phyloP scores from a whole-genome alignment of 1,140 invertebrate species.

The Tetramorium parvispinum region DNA sequence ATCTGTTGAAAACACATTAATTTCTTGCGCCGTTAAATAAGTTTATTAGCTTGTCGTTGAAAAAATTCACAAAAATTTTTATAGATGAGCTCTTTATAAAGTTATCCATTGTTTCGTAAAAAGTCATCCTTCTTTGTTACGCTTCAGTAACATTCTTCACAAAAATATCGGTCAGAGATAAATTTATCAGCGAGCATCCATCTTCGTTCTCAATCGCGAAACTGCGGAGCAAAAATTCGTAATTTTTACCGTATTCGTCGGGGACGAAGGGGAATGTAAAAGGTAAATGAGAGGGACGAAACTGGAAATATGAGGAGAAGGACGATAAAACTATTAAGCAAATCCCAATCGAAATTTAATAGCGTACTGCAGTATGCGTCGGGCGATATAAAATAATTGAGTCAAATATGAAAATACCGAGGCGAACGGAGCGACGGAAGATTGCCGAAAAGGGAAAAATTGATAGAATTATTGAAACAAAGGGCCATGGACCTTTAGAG shows the following conservation, averaged over 20 bases:
- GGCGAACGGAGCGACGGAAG: conserved; percentile 7
- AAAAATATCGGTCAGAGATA: conserved; percentile 48
- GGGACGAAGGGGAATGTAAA: background rate
- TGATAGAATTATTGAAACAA: conserved; percentile 76
- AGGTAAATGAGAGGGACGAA: conserved; percentile 38
- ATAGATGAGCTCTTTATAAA: conserved; percentile 16
- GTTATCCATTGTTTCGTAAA: conserved; percentile 28
- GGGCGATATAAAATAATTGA: conserved; percentile 45
- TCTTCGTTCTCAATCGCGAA: conserved; percentile 44
- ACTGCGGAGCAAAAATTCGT: conserved; percentile 26
- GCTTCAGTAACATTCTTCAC: conserved; percentile 24
- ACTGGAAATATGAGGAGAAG: conserved; percentile 31
- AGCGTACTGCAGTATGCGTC: conserved; percentile 26
- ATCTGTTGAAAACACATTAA: conserved; percentile 19
- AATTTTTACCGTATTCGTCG: conserved; percentile 31
- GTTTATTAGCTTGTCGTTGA: conserved; percentile 16
- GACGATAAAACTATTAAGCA: conserved; percentile 58
- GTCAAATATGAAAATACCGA: conserved; percentile 58
- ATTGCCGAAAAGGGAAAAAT: conserved; percentile 77
- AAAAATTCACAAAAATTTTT: conserved; percentile 34
- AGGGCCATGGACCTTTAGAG: conserved; percentile 56
- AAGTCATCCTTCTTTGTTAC: conserved; percentile 44
- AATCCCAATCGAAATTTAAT: conserved; percentile 60
- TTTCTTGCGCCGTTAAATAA: conserved; percentile 3
- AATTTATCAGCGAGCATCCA: conserved; percentile 53